phyloP scores from a whole-genome alignment of 2,797 vertebrate species.

The Crenuchus spilurus region DNA sequence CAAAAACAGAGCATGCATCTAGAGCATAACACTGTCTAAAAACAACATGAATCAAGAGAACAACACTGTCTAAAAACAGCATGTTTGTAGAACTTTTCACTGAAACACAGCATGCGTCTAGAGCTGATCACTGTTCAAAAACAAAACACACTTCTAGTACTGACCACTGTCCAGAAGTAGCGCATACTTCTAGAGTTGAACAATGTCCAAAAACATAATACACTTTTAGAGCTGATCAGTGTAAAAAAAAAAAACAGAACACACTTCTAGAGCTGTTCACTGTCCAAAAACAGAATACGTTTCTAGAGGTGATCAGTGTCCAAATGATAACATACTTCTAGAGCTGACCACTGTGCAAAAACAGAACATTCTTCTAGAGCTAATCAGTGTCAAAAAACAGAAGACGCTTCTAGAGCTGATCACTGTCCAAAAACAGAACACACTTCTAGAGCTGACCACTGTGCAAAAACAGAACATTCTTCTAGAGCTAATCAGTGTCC shows the following conservation, averaged over 20 bases:
- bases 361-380: not conserved
- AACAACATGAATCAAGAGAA: too few species aligned
- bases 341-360: not conserved
- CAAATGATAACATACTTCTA: not conserved
- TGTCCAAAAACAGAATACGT: not conserved
- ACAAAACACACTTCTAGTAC: too few species aligned
- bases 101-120: too few species aligned
- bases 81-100: too few species aligned
- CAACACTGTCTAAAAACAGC: not conserved
- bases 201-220: not conserved
- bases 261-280: not conserved
- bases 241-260: too few species aligned
- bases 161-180: too few species aligned
- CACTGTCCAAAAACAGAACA: too few species aligned
- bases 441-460: not conserved
- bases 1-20: too few species aligned
- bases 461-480: not conserved
- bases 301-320: not conserved
- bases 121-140: not conserved
- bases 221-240: not conserved
- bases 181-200: too few species aligned
- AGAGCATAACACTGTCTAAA: too few species aligned
- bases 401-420: too few species aligned
- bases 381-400: conserved; percentile 10
- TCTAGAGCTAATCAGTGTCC: not conserved